Conservation (phyloP, 2,797 vertebrate genomes). For the Epinephelus malabaricus region DNA sequence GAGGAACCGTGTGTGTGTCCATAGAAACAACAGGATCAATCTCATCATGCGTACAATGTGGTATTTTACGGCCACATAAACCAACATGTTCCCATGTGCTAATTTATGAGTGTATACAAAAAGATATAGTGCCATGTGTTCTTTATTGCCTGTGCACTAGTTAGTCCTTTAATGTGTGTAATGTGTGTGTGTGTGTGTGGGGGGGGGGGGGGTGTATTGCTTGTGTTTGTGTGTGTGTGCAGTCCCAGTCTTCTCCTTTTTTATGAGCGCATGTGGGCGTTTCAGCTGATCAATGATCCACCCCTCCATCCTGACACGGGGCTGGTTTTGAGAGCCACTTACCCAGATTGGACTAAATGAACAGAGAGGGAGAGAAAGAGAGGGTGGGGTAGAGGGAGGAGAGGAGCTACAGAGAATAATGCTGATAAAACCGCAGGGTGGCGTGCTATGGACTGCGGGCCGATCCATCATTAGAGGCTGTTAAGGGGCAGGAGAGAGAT, state of each 20-base stretch:
- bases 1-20: neutral
- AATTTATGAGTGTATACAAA: slow-evolving; percentile 13
- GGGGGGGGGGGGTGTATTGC: neutral
- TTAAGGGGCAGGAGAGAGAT: slow-evolving; percentile 11
- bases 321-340: slow-evolving; percentile 63
- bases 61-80: neutral
- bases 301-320: slow-evolving; percentile 16
- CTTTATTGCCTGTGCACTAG: slow-evolving; percentile 7
- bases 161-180: slow-evolving; percentile 15
- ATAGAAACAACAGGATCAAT: neutral
- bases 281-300: slow-evolving; percentile 56
- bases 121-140: neutral
- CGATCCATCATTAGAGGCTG: slow-evolving; percentile 48
- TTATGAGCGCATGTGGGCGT: slow-evolving; percentile 6
- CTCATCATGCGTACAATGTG: neutral
- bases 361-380: slow-evolving; percentile 14
- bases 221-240: slow-evolving; percentile 2
- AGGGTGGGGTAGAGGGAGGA: neutral
- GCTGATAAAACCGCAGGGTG: slow-evolving; percentile 33
- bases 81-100: neutral
- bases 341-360: slow-evolving; percentile 59
- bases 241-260: neutral
- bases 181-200: neutral
- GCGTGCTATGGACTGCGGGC: slow-evolving; percentile 16
- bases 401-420: slow-evolving; percentile 1